Base-by-base conservation (phyloP, 2,888 invertebrate species). In the Rhopalosiphum nymphaeae region DNA sequence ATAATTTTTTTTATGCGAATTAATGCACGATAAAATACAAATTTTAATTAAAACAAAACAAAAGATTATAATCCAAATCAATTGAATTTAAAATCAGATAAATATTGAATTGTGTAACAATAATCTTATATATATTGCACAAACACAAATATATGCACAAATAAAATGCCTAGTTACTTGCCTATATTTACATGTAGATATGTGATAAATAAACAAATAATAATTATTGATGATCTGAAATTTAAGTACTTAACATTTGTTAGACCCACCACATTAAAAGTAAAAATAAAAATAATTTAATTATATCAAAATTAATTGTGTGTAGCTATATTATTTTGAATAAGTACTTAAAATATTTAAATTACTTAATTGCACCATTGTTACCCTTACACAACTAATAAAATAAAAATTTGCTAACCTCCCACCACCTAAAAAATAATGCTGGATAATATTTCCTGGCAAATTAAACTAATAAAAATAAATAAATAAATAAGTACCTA, bases 331-430 rank as follows among this genome's bases (percentile, higher is more conserved):
- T 85, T 93, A 93, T 46, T 93, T 93, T 61, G 57, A 89, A 61
- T 91, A 94, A 67, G 67, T 61, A 91, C 53, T 91, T 61, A 57
- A 93, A 90, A 90, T 85, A 90, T 89, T 89, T 61, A 93, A 61
- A 85, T 89, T 85, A 94, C 36, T 87, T 90, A 91, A 94, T 94
- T 94, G 94, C 94, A 94, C 94, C 94, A 86, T 87, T 78, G 85
- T 94, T 86, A 94, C 90, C 94, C 90, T 91, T 94, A 90, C 9
- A 84, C 26, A n/a, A 90, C 61, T 86, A 91, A 89, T 89, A 89
- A 84, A 92, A 90, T 86, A 91, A 85, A 94, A 91, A 67, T 91
- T 91, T 91, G 86, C 94, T 94, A 94, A 86, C 86, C 57, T 86
- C 94, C 94, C 94, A 61, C 94, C 94, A 94, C 94, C 94, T 42